phyloP scores from a whole-genome alignment of 2,888 invertebrate genomes.

The Diabrotica balteata region DNA sequence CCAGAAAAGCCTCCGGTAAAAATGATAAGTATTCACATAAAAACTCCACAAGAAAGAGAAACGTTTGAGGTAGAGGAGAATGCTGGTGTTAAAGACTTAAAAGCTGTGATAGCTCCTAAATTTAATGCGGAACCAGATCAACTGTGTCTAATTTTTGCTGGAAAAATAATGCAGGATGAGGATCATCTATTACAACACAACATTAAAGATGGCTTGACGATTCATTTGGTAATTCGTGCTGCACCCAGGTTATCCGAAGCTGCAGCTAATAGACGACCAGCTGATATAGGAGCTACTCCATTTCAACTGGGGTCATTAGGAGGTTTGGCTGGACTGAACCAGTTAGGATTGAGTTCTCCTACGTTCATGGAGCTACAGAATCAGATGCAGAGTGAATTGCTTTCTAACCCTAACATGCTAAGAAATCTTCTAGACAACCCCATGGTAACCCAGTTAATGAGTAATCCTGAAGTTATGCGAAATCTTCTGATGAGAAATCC shows the following conservation, averaged over 20 bases:
- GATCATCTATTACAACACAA: constrained; percentile 88
- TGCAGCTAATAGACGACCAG: constrained; percentile 53
- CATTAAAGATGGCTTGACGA: constrained; percentile 93
- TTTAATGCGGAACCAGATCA: constrained; percentile 88
- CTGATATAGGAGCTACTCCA: constrained; percentile 51
- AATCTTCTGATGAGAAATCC: constrained; percentile 92
- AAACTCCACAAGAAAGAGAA: constrained; percentile 91
- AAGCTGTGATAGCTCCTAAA: constrained; percentile 81
- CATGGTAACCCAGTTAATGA: constrained; percentile 92
- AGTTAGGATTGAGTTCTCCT: constrained; percentile 72
- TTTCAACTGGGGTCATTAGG: constrained; percentile 63
- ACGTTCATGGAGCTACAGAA: constrained; percentile 83
- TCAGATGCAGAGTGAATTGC: constrained; percentile 88
- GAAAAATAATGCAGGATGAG: constrained; percentile 97
- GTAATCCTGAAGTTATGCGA: constrained; percentile 94
- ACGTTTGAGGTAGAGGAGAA: constrained; percentile 86
- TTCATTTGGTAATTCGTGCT: constrained; percentile 92
- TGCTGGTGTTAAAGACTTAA: constrained; percentile 88
- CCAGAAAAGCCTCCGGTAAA: constrained; percentile 44
- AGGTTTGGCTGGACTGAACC: constrained; percentile 77
- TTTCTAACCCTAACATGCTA: constrained; percentile 90
- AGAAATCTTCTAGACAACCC: constrained; percentile 94
- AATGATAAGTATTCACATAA: constrained; percentile 85
- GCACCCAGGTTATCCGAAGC: constrained; percentile 68
- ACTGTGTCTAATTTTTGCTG: constrained; percentile 95